phyloP scores from a whole-genome alignment of 2,888 invertebrate species.

The Hypomecis atomaria region DNA sequence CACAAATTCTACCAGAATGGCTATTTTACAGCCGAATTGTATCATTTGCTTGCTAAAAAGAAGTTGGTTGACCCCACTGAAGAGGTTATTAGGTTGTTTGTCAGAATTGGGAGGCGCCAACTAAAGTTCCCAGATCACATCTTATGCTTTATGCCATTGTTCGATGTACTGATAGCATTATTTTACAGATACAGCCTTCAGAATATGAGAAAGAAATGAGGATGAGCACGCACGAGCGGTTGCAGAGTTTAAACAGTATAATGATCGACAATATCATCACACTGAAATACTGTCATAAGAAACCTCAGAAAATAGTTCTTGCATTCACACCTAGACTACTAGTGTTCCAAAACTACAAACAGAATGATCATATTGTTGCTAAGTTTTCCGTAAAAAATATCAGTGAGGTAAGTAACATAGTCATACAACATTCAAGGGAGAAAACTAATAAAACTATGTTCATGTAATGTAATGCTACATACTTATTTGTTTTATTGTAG shows the following conservation, averaged over 20 bases:
- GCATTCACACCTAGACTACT: conserved; percentile 80
- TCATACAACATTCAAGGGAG: background rate
- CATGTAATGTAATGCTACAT: background rate
- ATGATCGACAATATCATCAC: conserved; percentile 64
- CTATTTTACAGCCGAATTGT: conserved; percentile 73
- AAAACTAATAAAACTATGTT: no score
- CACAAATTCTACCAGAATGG: conserved; percentile 75
- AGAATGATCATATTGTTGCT: conserved; percentile 77
- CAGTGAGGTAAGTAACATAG: conserved; percentile 74
- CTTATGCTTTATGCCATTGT: background rate
- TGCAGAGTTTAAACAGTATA: conserved; percentile 64
- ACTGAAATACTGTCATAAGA: conserved; percentile 45
- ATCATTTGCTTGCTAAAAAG: conserved; percentile 71
- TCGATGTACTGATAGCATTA: background rate
- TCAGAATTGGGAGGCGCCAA: background rate
- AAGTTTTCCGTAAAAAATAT: conserved; percentile 84
- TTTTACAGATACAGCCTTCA: conserved; percentile 71
- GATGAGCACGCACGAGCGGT: conserved; percentile 64
- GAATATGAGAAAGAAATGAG: conserved; percentile 72
- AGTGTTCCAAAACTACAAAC: conserved; percentile 85
- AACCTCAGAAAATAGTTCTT: conserved; percentile 56
- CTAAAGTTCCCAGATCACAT: background rate
- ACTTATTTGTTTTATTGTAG: conserved; percentile 56
- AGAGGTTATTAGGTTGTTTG: conserved; percentile 56
- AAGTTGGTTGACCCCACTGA: conserved; percentile 57